Percentiles rank a stretch among this genome's conserved stretches.
Evolutionary conservation across 1,140 invertebrate species (phyloP).

Genomic region (Brachionus koreanus): DNA sequence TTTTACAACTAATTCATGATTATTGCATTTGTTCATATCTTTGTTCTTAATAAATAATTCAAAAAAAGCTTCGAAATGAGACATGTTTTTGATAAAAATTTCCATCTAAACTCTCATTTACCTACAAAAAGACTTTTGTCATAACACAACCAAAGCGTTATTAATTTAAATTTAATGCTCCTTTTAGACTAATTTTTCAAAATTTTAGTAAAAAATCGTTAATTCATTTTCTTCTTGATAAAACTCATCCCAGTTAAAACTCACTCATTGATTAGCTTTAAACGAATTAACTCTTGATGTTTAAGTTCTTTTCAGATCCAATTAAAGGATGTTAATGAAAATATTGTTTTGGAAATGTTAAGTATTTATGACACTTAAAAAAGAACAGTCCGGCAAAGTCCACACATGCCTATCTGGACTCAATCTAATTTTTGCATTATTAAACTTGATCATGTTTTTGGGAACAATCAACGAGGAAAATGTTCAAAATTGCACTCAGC

Average conservation of each 20-base stretch:
- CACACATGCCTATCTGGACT: not conserved
- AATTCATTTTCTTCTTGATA: not conserved
- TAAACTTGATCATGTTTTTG: not conserved
- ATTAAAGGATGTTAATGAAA: not conserved
- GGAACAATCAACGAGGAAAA: not conserved
- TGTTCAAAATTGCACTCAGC: not conserved
- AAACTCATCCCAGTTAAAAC: not conserved
- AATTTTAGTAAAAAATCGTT: not conserved
- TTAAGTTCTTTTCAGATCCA: not conserved
- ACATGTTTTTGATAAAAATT: not conserved
- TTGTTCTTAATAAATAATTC: constrained; percentile 5
- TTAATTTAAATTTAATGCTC: not conserved
- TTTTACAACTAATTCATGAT: not conserved
- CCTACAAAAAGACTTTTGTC: not conserved
- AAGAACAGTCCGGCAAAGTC: not conserved
- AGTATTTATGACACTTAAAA: not conserved
- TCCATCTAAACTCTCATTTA: not conserved
- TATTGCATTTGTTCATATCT: not conserved
- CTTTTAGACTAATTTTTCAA: not conserved
- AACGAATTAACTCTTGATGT: not conserved
- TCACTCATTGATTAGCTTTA: not conserved
- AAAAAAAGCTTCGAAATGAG: not conserved
- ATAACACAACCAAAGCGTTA: not conserved
- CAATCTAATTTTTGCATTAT: not conserved
- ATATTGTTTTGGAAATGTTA: not conserved